Evolutionary conservation across 1,140 invertebrate genomes (phyloP).

Genomic region (Drosophila novamexicana): DNA sequence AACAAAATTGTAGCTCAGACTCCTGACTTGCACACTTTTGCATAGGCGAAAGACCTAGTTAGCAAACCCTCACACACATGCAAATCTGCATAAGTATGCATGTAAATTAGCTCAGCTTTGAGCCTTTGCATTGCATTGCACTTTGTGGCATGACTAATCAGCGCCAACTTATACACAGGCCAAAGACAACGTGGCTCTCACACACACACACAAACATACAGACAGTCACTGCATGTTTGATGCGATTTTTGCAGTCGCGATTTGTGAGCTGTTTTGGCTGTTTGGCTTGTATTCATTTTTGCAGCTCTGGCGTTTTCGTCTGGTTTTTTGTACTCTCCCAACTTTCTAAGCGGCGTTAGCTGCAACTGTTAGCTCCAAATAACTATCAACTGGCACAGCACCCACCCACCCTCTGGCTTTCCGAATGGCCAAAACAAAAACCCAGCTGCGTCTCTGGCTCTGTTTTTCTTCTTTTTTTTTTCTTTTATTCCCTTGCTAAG

Average conservation of each 20-base stretch:
- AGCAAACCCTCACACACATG: conserved; percentile 49
- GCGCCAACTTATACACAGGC: conserved; percentile 28
- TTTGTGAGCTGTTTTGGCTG: conserved; percentile 29
- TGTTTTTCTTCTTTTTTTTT: background rate
- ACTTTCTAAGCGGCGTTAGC: conserved; percentile 45
- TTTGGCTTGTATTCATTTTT: conserved; percentile 29
- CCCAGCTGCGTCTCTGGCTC: conserved; percentile 30
- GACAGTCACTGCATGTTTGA: conserved; percentile 52
- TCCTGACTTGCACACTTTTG: conserved; percentile 37
- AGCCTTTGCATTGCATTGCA: conserved; percentile 46
- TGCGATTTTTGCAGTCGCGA: conserved; percentile 36
- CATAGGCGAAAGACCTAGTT: conserved; percentile 53
- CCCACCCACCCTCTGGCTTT: conserved; percentile 14
- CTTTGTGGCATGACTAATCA: conserved; percentile 76
- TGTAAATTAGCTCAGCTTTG: conserved; percentile 75
- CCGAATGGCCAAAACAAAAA: conserved; percentile 49
- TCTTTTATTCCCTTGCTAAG: background rate
- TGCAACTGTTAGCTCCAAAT: conserved; percentile 30
- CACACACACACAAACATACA: conserved; percentile 8
- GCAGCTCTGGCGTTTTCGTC: conserved; percentile 17
- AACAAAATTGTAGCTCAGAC: conserved; percentile 16
- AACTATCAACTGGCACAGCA: conserved; percentile 2
- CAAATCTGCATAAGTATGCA: conserved; percentile 52
- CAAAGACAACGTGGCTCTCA: conserved; percentile 35
- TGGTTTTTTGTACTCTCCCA: conserved; percentile 37